Evolutionary conservation across 2,113 vertebrate species (phyloP).

Genomic region (Oncorhynchus gorbuscha): DNA sequence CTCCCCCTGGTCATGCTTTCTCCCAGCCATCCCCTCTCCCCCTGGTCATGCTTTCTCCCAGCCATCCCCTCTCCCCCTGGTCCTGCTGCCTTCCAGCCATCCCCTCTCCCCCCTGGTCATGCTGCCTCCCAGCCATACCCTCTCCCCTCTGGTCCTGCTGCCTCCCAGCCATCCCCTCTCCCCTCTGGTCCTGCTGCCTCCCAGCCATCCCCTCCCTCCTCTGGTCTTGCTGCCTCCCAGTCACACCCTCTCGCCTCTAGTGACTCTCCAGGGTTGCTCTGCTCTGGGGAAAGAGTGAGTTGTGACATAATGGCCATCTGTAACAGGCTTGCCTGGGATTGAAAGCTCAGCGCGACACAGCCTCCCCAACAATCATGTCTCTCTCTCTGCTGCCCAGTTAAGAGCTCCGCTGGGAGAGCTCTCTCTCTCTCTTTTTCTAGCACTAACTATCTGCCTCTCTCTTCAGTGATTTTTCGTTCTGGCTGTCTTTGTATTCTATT

Average conservation of each 20-base stretch:
- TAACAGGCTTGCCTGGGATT: conserved; percentile 17
- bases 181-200: too few species aligned
- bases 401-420: conserved; percentile 13
- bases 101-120: too few species aligned
- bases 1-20: too few species aligned
- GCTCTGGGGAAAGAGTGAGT: conserved; percentile 19
- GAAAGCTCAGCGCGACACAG: conserved; percentile 3
- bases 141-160: too few species aligned
- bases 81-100: too few species aligned
- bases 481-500: not conserved
- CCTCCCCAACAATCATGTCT: not conserved
- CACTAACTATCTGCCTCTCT: conserved; percentile 6
- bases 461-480: not conserved
- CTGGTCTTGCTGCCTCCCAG: too few species aligned
- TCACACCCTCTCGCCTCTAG: not conserved
- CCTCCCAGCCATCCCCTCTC: too few species aligned
- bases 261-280: conserved; percentile 16
- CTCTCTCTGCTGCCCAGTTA: conserved; percentile 22
- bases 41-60: too few species aligned
- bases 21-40: too few species aligned
- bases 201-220: too few species aligned
- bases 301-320: conserved; percentile 46
- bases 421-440: not conserved
- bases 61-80: too few species aligned
- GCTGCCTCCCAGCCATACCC: too few species aligned